Evolutionary conservation across 2,888 invertebrate genomes (phyloP).

Genomic region (Lithophane ornitopus): DNA sequence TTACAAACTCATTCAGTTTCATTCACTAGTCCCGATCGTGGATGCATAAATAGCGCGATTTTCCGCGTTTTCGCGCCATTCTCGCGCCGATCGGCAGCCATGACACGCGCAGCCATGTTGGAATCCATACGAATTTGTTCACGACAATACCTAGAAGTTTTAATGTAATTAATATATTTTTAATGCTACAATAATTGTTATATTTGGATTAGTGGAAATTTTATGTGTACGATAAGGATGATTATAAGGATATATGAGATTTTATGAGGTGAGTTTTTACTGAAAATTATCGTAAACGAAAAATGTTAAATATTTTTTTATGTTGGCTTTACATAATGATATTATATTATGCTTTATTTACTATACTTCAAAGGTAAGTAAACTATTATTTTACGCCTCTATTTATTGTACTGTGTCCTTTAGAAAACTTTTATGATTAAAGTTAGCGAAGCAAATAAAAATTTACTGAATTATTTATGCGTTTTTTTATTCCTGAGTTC

Average conservation of each 20-base stretch:
- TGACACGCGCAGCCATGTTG: slow-evolving; percentile 66
- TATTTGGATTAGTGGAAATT: slow-evolving; percentile 54
- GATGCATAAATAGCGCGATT: slow-evolving; percentile 76
- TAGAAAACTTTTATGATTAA: not conserved
- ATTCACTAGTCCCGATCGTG: slow-evolving; percentile 68
- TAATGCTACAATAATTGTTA: slow-evolving; percentile 49
- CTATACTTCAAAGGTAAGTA: not conserved
- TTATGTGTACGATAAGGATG: slow-evolving; percentile 61
- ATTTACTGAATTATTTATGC: slow-evolving; percentile 1
- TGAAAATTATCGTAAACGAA: not conserved
- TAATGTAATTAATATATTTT: slow-evolving; percentile 46
- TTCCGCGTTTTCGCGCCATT: slow-evolving; percentile 80
- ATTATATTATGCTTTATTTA: not conserved
- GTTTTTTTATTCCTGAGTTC: slow-evolving; percentile 14
- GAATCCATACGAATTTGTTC: slow-evolving; percentile 61
- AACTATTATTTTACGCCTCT: not conserved
- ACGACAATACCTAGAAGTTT: slow-evolving; percentile 63
- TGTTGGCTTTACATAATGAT: slow-evolving; percentile 1
- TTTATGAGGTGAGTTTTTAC: slow-evolving; percentile 69
- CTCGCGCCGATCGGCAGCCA: slow-evolving; percentile 71
- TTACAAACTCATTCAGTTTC: slow-evolving; percentile 67
- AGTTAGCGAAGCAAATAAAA: slow-evolving; percentile 33
- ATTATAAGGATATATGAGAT: slow-evolving; percentile 63
- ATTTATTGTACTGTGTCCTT: not conserved
- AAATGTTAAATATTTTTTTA: not conserved